A percentile compares a stretch with the other conserved stretches of the same genome.
Evolutionary conservation across 2,113 vertebrate genomes (phyloP).

Genomic region (Microtus pennsylvanicus): DNA sequence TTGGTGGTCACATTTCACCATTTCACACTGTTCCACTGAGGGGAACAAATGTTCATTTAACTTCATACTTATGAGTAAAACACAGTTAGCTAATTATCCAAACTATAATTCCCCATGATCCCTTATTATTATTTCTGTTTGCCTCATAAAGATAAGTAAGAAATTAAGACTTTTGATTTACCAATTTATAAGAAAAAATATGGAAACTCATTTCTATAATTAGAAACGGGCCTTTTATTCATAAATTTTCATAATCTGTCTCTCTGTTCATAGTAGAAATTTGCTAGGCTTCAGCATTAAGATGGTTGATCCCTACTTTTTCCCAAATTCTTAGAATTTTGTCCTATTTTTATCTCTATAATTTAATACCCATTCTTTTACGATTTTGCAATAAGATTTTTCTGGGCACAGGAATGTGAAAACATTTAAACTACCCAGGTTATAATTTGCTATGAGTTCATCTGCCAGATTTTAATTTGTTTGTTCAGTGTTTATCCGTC

Average conservation of each 20-base stretch:
- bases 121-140: background rate
- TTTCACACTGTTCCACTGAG: background rate
- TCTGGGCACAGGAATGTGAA: conserved; percentile 34
- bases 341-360: conserved; percentile 42
- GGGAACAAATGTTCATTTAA: background rate
- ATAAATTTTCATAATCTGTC: background rate
- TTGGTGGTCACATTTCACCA: background rate
- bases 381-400: conserved; percentile 64
- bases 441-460: conserved; percentile 66
- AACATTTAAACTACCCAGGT: conserved; percentile 67
- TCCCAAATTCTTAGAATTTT: conserved; percentile 32
- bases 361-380: conserved; percentile 57
- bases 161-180: conserved; percentile 8
- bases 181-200: conserved; percentile 28
- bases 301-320: conserved; percentile 37
- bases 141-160: background rate
- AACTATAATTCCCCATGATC: background rate
- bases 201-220: conserved; percentile 15
- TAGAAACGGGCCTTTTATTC: background rate
- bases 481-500: conserved; percentile 69
- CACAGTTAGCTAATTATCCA: background rate
- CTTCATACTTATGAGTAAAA: background rate
- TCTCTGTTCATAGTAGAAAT: background rate
- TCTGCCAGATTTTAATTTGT: conserved; percentile 68
- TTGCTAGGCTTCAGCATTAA: conserved; percentile 39